Base-by-base conservation (phyloP, 1,140 invertebrate species). In the Luehdorfia chinensis region DNA sequence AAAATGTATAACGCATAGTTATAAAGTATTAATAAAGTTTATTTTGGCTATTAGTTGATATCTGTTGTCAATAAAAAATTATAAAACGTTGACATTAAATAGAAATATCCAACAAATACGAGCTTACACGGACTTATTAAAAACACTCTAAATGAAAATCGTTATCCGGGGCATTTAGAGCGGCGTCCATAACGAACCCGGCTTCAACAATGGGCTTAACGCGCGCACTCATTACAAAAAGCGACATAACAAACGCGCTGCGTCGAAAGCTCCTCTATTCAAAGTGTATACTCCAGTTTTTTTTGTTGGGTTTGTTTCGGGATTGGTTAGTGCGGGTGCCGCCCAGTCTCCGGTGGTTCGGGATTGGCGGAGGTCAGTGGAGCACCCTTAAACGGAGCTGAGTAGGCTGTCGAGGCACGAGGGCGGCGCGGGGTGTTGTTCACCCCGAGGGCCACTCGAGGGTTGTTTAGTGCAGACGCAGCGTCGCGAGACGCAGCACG, bases 171-270 rank as follows among this genome's bases (percentile, higher is more conserved):
- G 64, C 72, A 76, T 81, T 83, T 75, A 61, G 67, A 77, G 72
- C 79, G 72, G 73, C 78, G 71, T 76, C 77, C 79, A 80, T 81
- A 79, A 81, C 78, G 81, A 76, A 78, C 70, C 69, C 62, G 66
- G 70, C 71, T 50, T 84, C 79, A 80, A 86, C 83, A 86, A 86
- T 84, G 70, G 83, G 75, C 81, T 85, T 85, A 85, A 77, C 78
- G 79, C 72, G 70, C 79, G 71, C 71, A 80, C 83, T 86, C 78
- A 84, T 86, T 84, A 84, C 77, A 83, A 86, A 75, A 84, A 85
- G 77, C 77, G 71, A 78, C 79, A 84, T 78, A 85, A 85, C 78
- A 74, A 84, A 80, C 81, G 72, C 70, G 70, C 74, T 69, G 69
- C 77, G 69, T 84, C 70, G 70, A 81, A 84, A 81, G 78, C 77